These are phyloP conservation scores for Dendrocincla fuliginosa DNA, from an alignment of 2,797 vertebrate species.

Conservation along the genomic window DNA sequence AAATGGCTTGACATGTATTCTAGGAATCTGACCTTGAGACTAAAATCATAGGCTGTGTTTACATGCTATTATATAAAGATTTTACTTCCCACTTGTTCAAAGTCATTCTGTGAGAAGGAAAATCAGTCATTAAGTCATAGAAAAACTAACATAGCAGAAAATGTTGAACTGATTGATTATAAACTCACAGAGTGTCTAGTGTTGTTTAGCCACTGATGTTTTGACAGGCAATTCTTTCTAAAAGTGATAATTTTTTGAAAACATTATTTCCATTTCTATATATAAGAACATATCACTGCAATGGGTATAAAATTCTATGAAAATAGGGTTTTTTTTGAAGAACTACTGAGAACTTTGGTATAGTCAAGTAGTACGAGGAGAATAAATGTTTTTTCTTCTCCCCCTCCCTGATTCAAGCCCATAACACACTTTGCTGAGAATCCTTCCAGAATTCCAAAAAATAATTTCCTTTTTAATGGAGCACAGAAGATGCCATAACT, in stretches of 20 bases:
- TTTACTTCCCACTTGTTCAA: slow-evolving; percentile 74
- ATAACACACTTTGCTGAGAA: neutral
- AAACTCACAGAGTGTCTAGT: slow-evolving; percentile 63
- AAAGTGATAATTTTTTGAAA: slow-evolving; percentile 35
- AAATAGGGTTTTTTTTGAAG: neutral
- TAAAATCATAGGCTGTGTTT: slow-evolving; percentile 75
- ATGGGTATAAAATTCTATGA: neutral
- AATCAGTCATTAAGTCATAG: slow-evolving; percentile 86
- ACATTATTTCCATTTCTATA: neutral
- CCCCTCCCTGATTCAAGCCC: neutral
- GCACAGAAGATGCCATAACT: neutral
- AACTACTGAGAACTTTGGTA: neutral
- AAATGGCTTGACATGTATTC: slow-evolving; percentile 67
- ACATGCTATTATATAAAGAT: slow-evolving; percentile 72
- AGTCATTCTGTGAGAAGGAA: slow-evolving; percentile 74
- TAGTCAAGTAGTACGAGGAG: neutral
- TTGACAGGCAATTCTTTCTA: slow-evolving; percentile 43
- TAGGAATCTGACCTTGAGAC: slow-evolving; percentile 78
- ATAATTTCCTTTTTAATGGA: neutral
- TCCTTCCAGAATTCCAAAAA: neutral
- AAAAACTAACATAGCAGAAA: slow-evolving; percentile 89
- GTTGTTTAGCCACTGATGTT: slow-evolving; percentile 69
- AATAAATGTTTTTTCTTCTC: neutral
- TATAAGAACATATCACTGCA: neutral
- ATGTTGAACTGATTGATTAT: slow-evolving; percentile 78